Conservation (phyloP, 37 sponge, comb jelly and placozoan species). For the Amphimedon queenslandica region DNA sequence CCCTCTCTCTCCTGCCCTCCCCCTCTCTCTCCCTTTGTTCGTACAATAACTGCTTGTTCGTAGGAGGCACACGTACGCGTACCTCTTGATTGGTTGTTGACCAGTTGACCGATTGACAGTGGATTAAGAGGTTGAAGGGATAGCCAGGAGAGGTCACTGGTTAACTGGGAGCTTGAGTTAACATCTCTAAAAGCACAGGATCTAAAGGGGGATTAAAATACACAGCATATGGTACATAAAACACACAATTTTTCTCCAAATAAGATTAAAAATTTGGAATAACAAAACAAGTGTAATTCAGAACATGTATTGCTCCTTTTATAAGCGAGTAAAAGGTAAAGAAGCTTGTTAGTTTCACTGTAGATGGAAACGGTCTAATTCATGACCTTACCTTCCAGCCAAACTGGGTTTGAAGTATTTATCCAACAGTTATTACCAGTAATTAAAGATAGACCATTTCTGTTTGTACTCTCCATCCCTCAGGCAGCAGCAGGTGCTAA, state of each 20-base stretch:
- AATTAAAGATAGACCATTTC: too few species aligned
- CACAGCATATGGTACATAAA: neutral
- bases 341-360: too few species aligned
- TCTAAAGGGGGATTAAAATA: constrained; percentile 26
- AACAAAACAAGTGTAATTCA: neutral
- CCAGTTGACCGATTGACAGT: constrained; percentile 70
- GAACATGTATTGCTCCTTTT: too few species aligned
- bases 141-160: constrained; percentile 79
- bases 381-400: neutral
- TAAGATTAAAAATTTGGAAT: neutral
- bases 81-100: constrained; percentile 71
- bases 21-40: too few species aligned
- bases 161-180: constrained; percentile 18
- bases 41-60: too few species aligned
- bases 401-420: too few species aligned
- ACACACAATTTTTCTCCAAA: neutral
- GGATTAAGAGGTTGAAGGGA: constrained; percentile 45
- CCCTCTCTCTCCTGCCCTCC: neutral
- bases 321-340: too few species aligned
- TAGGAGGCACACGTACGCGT: too few species aligned
- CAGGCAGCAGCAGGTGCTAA: too few species aligned
- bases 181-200: constrained; percentile 76
- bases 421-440: too few species aligned
- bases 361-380: neutral
- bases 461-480: too few species aligned